Percentiles rank a stretch among this genome's conserved stretches.
Conservation (phyloP, 2,797 vertebrate genomes). For the Varecia variegata region DNA sequence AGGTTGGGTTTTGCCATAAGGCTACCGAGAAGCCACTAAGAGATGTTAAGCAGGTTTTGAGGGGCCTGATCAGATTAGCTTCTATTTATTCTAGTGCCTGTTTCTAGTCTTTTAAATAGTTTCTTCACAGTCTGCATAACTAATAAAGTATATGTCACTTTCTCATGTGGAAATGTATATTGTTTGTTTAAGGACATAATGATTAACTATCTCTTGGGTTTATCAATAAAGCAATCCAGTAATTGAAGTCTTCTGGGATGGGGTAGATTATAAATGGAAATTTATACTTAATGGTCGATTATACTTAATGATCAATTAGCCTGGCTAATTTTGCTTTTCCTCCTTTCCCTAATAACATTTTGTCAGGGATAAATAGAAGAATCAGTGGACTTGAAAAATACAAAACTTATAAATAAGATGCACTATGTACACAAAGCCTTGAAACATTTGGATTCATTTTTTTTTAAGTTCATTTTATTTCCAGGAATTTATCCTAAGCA, state of each 20-base stretch:
- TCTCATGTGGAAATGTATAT: conserved; percentile 25
- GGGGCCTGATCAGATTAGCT: background rate
- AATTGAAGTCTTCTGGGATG: conserved; percentile 50
- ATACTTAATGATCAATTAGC: conserved; percentile 62
- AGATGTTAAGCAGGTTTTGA: background rate
- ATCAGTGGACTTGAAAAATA: conserved; percentile 37
- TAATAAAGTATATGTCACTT: background rate
- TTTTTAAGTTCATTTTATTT: conserved; percentile 9
- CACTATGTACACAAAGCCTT: background rate
- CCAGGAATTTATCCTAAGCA: background rate
- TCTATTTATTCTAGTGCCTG: background rate
- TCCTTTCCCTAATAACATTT: conserved; percentile 32
- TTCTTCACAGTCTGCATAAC: background rate
- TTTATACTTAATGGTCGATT: conserved; percentile 56
- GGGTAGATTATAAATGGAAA: conserved; percentile 65
- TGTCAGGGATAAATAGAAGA: conserved; percentile 42
- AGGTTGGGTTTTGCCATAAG: background rate
- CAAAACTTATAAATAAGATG: background rate
- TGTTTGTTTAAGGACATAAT: conserved; percentile 53
- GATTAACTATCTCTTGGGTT: conserved; percentile 31
- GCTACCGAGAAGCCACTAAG: background rate
- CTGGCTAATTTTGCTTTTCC: conserved; percentile 56
- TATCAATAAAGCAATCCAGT: conserved; percentile 60
- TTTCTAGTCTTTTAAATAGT: background rate
- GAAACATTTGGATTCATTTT: background rate